Conservation (phyloP, 2,888 invertebrate genomes). For the Camponotus fellah region DNA sequence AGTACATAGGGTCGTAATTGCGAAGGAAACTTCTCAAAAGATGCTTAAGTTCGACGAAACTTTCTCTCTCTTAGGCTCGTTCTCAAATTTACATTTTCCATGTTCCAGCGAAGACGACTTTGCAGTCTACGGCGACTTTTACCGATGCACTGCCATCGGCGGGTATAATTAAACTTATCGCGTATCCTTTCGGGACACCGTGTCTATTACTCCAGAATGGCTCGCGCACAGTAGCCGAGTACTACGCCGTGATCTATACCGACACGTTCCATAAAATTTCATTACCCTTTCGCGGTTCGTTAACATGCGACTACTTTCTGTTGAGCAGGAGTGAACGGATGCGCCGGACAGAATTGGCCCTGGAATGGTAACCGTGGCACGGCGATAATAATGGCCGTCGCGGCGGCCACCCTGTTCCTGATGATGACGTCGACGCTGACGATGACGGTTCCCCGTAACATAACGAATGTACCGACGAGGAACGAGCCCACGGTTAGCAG, state of each 20-base stretch:
- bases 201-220: constrained; percentile 32
- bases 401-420: constrained; percentile 55
- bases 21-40: constrained; percentile 54
- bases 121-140: constrained; percentile 45
- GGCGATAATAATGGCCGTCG: constrained; percentile 52
- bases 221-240: background rate
- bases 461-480: constrained; percentile 38
- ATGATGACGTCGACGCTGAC: constrained; percentile 59
- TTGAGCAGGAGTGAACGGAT: constrained; percentile 57
- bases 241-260: constrained; percentile 19
- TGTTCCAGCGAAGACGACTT: constrained; percentile 31
- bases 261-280: constrained; percentile 50
- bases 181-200: constrained; percentile 38
- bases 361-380: constrained; percentile 63
- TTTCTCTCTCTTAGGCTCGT: constrained; percentile 55
- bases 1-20: constrained; percentile 50
- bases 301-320: constrained; percentile 49
- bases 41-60: constrained; percentile 51
- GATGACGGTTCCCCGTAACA: constrained; percentile 42
- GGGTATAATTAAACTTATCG: constrained; percentile 54
- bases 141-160: constrained; percentile 38
- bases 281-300: constrained; percentile 29
- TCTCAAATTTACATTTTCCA: constrained; percentile 55
- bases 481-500: constrained; percentile 63
- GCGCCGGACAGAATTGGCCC: constrained; percentile 32